Evolutionary conservation across 2,797 vertebrate species (phyloP).

Genomic region (Malacoraja senta): DNA sequence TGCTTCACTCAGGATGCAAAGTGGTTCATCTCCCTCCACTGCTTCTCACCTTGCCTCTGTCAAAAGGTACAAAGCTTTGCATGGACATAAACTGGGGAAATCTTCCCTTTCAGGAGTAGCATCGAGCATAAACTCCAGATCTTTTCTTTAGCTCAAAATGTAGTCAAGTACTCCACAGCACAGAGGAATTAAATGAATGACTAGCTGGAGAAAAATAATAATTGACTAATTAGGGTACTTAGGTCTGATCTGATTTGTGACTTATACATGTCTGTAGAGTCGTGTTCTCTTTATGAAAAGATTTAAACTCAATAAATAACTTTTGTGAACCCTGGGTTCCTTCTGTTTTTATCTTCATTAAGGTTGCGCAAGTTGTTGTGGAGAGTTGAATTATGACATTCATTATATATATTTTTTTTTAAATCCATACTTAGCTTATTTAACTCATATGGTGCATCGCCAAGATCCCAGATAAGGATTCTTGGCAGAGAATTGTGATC

Average conservation of each 20-base stretch:
- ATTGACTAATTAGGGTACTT: conserved; percentile 6
- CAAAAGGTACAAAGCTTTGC: not conserved
- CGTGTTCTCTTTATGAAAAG: not conserved
- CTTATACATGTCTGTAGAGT: conserved; percentile 6
- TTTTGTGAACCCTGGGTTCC: not conserved
- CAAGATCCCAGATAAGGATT: conserved; percentile 39
- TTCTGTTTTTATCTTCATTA: conserved; percentile 16
- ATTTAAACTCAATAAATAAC: conserved; percentile 19
- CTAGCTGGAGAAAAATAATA: conserved; percentile 3
- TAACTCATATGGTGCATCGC: not conserved
- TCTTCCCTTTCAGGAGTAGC: not conserved
- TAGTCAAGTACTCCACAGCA: not conserved
- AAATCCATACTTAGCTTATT: conserved; percentile 34
- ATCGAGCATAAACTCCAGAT: not conserved
- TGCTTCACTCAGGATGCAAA: not conserved
- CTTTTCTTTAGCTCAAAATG: not conserved
- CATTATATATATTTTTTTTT: not conserved
- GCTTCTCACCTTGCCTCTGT: not conserved
- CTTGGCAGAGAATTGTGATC: conserved; percentile 10
- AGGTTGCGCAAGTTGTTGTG: not conserved
- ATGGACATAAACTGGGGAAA: not conserved
- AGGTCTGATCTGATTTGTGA: not conserved
- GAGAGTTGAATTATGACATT: not conserved
- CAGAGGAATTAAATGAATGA: not conserved
- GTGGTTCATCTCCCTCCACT: not conserved